Percentiles rank a stretch among this genome's conserved stretches.
Evolutionary conservation across 2,797 vertebrate genomes (phyloP).

Genomic region (Loris lydekkerianus): DNA sequence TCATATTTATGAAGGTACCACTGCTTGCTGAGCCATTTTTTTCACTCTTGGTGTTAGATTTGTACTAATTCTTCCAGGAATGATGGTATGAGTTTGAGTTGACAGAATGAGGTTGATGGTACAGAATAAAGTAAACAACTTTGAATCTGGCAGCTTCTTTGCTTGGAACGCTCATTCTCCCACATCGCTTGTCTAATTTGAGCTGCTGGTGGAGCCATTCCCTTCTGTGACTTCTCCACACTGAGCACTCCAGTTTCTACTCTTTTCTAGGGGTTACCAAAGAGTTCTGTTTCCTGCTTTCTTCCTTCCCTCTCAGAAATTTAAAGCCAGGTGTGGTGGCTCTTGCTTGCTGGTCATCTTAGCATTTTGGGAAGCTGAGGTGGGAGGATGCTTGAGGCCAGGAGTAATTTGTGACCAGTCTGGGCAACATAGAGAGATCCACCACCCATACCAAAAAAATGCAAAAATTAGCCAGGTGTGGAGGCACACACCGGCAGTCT

Average conservation of each 20-base stretch:
- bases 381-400: too few relatives aligned
- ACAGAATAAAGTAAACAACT: conserved; percentile 25
- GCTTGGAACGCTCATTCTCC: not conserved
- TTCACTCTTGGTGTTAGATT: not conserved
- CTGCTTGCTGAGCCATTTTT: not conserved
- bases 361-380: too few relatives aligned
- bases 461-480: too few relatives aligned
- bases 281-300: not conserved
- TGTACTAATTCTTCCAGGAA: not conserved
- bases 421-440: too few relatives aligned
- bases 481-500: too few relatives aligned
- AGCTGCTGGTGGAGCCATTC: not conserved
- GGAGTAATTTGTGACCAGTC: too few relatives aligned
- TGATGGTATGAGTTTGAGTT: not conserved
- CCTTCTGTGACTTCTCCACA: not conserved
- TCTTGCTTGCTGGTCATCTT: too few relatives aligned
- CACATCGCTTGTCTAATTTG: not conserved
- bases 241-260: not conserved
- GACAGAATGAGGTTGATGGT: not conserved
- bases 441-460: too few relatives aligned
- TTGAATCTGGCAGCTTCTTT: not conserved
- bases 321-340: not conserved
- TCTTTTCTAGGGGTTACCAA: not conserved
- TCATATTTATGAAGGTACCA: not conserved
- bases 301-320: conserved; percentile 21